Evolutionary conservation across 2,113 vertebrate genomes (phyloP).

Genomic region (Varanus komodoensis): DNA sequence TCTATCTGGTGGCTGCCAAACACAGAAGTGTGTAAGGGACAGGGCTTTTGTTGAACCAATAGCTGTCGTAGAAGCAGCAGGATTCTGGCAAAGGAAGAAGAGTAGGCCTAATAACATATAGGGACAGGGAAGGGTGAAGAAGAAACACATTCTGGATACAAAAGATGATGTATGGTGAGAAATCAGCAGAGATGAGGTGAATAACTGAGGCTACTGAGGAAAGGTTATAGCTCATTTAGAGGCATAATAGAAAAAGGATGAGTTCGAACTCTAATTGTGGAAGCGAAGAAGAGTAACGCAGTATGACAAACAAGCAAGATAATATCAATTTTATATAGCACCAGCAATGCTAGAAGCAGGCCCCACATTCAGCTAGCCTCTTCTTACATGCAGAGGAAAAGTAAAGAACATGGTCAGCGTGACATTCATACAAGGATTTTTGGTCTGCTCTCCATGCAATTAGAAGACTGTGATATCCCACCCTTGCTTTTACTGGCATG

Average conservation of each 20-base stretch:
- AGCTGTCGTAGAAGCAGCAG: neutral
- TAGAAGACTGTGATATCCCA: constrained; percentile 7
- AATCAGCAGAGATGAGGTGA: neutral
- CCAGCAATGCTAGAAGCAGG: neutral
- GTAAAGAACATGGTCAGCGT: constrained; percentile 4
- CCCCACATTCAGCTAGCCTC: neutral
- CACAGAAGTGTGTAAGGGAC: no score
- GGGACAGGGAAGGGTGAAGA: neutral
- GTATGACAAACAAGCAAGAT: neutral
- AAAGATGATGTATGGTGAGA: neutral
- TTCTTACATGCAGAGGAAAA: constrained; percentile 12
- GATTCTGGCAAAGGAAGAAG: neutral
- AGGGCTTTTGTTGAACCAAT: neutral
- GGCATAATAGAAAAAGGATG: neutral
- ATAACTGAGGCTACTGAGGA: neutral
- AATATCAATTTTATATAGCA: neutral
- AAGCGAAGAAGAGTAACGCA: neutral
- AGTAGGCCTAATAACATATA: neutral
- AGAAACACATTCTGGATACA: neutral
- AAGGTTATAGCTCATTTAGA: neutral
- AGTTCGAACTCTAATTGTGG: neutral
- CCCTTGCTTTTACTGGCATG: constrained; percentile 11
- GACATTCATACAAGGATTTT: constrained; percentile 27
- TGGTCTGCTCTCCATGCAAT: constrained; percentile 6
- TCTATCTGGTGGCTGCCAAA: no score